Base-by-base conservation (phyloP, 2,888 invertebrate genomes). In the Meganola albula region DNA sequence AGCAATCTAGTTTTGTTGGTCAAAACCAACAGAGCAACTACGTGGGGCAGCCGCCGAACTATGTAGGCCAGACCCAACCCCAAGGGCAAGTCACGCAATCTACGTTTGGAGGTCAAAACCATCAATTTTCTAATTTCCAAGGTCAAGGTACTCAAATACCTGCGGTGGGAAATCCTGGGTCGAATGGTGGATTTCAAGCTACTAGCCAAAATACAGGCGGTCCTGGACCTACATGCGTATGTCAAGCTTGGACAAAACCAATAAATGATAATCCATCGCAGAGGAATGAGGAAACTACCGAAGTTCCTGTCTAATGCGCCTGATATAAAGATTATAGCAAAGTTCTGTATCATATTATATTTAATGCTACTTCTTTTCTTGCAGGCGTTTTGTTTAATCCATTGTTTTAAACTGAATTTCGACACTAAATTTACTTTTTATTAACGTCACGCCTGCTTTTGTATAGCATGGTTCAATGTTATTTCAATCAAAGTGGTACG, bases 191-290 rank as follows among this genome's bases (percentile, higher is more conserved):
- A 0, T 74, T 63, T 32, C 68, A 72, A 37, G 46, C 70, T 1
- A 61, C 62, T 7, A 60, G 63, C 8, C 64, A 67, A 7, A 58
- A 65, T 26, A 37, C 56, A 2, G 63, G 61, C 7, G 53, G 48
- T 1, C 59, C 61, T 12, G 82, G 78, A 0, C 82, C 78, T 0
- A 66, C 75, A 0, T 85, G 84, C 35, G 72, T 85, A 1, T 85
- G 85, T 43, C 83, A 82, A 39, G 64, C 84, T 0, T 83, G 82
- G 80, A 74, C 75, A 0, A 83, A 83, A 27, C 78, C 78, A 1
- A 24, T 44, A 3, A 44, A 27, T 25, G 52, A 27, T 10, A 18
- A 1, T 13, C 38, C 31, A 12, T 4, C 53, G 2, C 65, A 62
- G 10, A 65, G 65, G 38, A 50, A 40, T 28, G 62, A 61, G 25